A percentile compares a stretch with the other conserved stretches of the same genome.
These are phyloP conservation scores for Netelia fuscicornis DNA, from an alignment of 2,888 invertebrate species.

Conservation along the genomic window DNA sequence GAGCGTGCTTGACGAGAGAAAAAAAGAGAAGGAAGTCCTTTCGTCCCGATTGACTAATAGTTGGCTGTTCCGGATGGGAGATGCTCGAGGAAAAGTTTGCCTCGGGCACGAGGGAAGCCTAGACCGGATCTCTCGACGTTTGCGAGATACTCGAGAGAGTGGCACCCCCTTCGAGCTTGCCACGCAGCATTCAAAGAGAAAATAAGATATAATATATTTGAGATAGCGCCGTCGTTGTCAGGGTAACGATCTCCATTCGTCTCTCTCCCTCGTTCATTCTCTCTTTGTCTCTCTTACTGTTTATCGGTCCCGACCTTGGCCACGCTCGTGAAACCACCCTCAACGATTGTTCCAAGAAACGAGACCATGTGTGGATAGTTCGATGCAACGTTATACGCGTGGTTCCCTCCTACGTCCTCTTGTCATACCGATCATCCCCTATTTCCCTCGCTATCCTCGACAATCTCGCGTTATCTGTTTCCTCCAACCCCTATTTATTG, in stretches of 20 bases:
- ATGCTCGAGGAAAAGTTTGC: constrained; percentile 53
- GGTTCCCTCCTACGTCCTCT: constrained; percentile 1
- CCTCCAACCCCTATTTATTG: constrained; percentile 25
- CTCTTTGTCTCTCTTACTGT: constrained; percentile 63
- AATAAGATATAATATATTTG: constrained; percentile 49
- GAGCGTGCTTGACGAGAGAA: neutral
- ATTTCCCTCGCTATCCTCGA: constrained; percentile 16
- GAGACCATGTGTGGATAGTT: constrained; percentile 35
- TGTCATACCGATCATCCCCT: constrained; percentile 7
- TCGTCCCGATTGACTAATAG: constrained; percentile 48
- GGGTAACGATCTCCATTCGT: constrained; percentile 75
- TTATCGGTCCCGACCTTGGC: constrained; percentile 82
- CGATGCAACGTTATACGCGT: constrained; percentile 3
- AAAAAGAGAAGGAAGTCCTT: constrained; percentile 19
- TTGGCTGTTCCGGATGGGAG: constrained; percentile 19
- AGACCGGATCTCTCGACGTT: constrained; percentile 28
- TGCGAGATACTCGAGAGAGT: constrained; percentile 34
- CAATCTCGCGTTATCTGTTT: constrained; percentile 30
- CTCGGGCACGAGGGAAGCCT: constrained; percentile 31
- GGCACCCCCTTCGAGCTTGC: constrained; percentile 59
- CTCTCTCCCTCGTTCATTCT: neutral
- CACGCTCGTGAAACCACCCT: constrained; percentile 77
- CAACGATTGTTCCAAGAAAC: constrained; percentile 47
- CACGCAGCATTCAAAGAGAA: constrained; percentile 30
- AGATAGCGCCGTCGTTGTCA: constrained; percentile 76